Conservation (phyloP, 2,797 vertebrate species). For the Alcedo atthis region DNA sequence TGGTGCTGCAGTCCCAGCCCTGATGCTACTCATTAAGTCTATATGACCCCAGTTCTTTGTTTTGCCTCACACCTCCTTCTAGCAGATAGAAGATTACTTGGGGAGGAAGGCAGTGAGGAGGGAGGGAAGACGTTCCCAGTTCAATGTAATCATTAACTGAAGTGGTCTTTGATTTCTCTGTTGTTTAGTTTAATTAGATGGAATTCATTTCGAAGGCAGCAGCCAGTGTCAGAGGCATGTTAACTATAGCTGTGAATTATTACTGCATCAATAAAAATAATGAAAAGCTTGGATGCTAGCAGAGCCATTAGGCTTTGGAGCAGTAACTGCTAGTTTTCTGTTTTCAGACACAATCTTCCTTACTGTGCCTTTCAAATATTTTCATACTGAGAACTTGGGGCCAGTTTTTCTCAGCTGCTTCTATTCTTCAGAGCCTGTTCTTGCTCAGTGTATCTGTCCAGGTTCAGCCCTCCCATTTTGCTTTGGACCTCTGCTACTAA, state of each 20-base stretch:
- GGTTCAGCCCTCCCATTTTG: background rate
- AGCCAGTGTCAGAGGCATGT: conserved; percentile 36
- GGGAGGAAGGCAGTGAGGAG: background rate
- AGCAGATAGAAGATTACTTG: background rate
- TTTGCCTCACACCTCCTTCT: background rate
- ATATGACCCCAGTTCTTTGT: accelerated
- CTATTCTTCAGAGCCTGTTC: background rate
- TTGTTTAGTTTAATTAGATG: conserved; percentile 64
- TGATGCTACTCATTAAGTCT: background rate
- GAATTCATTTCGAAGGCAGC: conserved; percentile 54
- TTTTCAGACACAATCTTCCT: conserved; percentile 51
- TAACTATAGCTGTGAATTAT: conserved; percentile 69
- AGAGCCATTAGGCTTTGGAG: conserved; percentile 53
- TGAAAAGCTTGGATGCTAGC: conserved; percentile 60
- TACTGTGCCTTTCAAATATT: conserved; percentile 34
- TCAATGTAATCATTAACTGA: conserved; percentile 48
- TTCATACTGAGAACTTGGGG: background rate
- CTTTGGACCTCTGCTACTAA: background rate
- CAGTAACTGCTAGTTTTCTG: conserved; percentile 24
- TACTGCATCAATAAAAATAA: conserved; percentile 69
- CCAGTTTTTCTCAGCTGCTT: background rate
- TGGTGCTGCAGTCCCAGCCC: background rate
- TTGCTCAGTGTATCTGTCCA: background rate
- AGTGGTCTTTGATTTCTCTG: conserved; percentile 52
- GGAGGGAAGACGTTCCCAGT: conserved; percentile 3